Evolutionary conservation across 2,113 vertebrate genomes (phyloP).

Genomic region (Ellobius talpinus): DNA sequence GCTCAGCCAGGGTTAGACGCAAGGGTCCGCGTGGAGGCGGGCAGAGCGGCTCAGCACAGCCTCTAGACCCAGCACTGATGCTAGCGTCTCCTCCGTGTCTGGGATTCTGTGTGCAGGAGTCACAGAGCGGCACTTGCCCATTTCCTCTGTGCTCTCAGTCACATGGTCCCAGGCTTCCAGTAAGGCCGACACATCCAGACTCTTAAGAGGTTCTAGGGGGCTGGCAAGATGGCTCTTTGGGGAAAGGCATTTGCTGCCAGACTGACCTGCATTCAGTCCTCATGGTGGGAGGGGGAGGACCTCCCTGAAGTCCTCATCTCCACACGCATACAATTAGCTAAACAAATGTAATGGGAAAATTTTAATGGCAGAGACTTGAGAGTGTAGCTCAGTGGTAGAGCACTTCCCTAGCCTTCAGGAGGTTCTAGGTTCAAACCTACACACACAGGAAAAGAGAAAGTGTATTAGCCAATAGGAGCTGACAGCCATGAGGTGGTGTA

Average conservation of each 20-base stretch:
- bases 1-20: rapidly evolving
- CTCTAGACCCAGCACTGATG: not conserved
- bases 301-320: not conserved
- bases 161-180: not conserved
- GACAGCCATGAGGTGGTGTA: not conserved
- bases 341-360: not conserved
- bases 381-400: not conserved
- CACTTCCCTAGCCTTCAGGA: not conserved
- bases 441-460: not conserved
- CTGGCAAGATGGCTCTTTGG: not conserved
- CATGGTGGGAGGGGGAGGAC: not conserved
- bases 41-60: not conserved
- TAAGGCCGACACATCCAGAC: not conserved
- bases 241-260: not conserved
- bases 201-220: not conserved
- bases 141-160: no score
- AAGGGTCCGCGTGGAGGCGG: rapidly evolving
- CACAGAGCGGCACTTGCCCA: not conserved
- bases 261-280: not conserved
- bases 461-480: not conserved
- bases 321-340: not conserved
- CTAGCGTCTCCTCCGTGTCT: no score
- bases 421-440: not conserved
- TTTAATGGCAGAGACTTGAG: not conserved
- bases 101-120: rapidly evolving